Percentiles rank a stretch among this genome's conserved stretches.
phyloP scores from a whole-genome alignment of 2,888 invertebrate species.

The Nomada lathburiana region DNA sequence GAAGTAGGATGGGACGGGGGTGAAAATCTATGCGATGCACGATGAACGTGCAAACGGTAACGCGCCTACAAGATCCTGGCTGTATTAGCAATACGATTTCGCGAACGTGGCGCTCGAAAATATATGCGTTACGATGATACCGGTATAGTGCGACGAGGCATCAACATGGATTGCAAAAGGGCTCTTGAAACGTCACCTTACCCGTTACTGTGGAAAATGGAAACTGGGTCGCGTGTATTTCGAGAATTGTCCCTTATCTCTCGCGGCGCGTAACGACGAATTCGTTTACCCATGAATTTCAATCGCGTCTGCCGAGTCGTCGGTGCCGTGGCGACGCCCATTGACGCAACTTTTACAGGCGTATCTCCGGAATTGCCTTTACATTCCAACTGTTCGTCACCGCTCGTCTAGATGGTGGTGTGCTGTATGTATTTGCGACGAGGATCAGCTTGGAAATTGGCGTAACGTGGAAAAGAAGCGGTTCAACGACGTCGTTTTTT shows the following conservation, averaged over 20 bases:
- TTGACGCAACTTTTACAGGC: constrained; percentile 50
- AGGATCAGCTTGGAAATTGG: constrained; percentile 55
- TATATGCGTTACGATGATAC: constrained; percentile 20
- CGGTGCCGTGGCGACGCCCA: constrained; percentile 49
- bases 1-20: constrained; percentile 12
- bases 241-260: constrained; percentile 73
- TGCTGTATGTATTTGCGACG: constrained; percentile 49
- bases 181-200: constrained; percentile 53
- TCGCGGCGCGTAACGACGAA: constrained; percentile 69
- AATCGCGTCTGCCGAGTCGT: constrained; percentile 58
- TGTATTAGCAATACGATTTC: constrained; percentile 36
- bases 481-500: constrained; percentile 24
- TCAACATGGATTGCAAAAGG: constrained; percentile 59
- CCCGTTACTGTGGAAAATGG: constrained; percentile 33
- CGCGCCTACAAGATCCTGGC: constrained; percentile 7
- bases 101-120: constrained; percentile 15
- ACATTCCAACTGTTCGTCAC: constrained; percentile 57
- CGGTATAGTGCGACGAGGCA: constrained; percentile 43
- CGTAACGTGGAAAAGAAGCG: constrained; percentile 50
- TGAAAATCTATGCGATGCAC: constrained; percentile 22
- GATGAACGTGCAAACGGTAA: not conserved
- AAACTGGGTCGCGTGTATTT: constrained; percentile 72
- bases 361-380: constrained; percentile 54
- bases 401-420: constrained; percentile 42
- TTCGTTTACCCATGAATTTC: constrained; percentile 73